Evolutionary conservation across 2,113 vertebrate species (phyloP), one percentile per base, ranked within the genome.

Genomic region (Passer montanus): DNA sequence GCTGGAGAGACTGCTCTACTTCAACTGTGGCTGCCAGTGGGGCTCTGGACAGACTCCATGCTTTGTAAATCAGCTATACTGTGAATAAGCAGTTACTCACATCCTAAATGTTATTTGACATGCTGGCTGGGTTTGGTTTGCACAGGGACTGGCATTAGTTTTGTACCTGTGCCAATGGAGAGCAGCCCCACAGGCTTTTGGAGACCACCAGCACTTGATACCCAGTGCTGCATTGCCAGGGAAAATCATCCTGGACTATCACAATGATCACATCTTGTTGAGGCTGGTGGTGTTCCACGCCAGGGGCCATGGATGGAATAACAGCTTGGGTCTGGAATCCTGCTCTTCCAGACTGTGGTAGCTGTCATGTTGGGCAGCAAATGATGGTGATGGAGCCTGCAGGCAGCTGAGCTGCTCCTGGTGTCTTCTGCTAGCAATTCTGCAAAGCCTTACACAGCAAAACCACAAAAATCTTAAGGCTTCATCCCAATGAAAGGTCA

Each of bases 201-300:
- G 66, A 79, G 52, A 23, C 22, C 43, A n/a, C 13, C 89, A 72
- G 62, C 43, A 16, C 6, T 14, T 33, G 50, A 37, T 41, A 15
- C 46, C 46, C 56, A 19, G 33, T 0, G 0, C 7, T 59, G 31
- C 23, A 8, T 41, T 81, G 56, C 44, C 68, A 31, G 63, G 24
- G 24, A 56, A n/a, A 56, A 21, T 21, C 52, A 41, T 5, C 62
- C 52, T 14, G 60, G 41, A n/a, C 46, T 39, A 0, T 20, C 43
- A 9, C 33, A 39, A 3, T 39, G 47, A 17, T 63, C 33, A 9
- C 30, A 6, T 55, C 44, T 39, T 20, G 10, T 2, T 3, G 30
- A 33, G n/a, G 17, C n/a, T 79, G 52, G 43, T 84, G 76, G 30
- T 60, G 22, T 59, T 90, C 59, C 15, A 2, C 31, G 52, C 52